Evolutionary conservation across 2,888 invertebrate species (phyloP), one percentile per base, ranked within the genome.

Genomic region (Clostera curtula): DNA sequence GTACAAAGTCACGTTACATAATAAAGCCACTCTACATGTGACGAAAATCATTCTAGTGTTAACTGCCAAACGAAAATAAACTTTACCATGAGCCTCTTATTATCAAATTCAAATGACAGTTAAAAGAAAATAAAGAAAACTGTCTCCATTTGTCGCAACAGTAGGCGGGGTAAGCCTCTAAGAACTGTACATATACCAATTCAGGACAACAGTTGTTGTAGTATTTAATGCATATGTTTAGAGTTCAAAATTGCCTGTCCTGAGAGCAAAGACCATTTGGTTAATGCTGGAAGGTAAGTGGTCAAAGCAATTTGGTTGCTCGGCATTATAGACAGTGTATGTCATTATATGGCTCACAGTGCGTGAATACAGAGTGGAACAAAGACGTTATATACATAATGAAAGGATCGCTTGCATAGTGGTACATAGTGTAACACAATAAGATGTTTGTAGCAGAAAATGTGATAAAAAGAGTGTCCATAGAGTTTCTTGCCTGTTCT

Each of bases 71-170:
- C 19, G 3, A 46, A 37, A 37, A 13, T 13, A 4, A 27, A 46
- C 38, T 28, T 36, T 48, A 35, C 1, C 0, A 0, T 2, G 5
- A 7, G 0, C 5, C 0, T 2, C 19, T 4, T 40, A 22, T 38
- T 19, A 6, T 10, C 4, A 24, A 28, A 24, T 33, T 29, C 4
- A 9, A 31, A 15, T 11, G 6, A 5, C 18, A 3, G 19, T 6
- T 5, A 19, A 5, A 25, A 34, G 34, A 37, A 37, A 50, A 36
- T 34, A 39, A 39, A 56, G 64, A 66, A 74, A 72, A 74, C 41
- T 76, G 80, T 80, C 79, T 66, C 66, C 63, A 60, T 67, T 75
- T 76, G 75, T 75, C 77, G 69, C 74, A 73, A 72, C 41, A 57
- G 69, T 46, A 61, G 79, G 79, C 80, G 77, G 74, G 76, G 70